phyloP scores from a whole-genome alignment of 2,888 invertebrate genomes.

The Caradrina clavipalpis region DNA sequence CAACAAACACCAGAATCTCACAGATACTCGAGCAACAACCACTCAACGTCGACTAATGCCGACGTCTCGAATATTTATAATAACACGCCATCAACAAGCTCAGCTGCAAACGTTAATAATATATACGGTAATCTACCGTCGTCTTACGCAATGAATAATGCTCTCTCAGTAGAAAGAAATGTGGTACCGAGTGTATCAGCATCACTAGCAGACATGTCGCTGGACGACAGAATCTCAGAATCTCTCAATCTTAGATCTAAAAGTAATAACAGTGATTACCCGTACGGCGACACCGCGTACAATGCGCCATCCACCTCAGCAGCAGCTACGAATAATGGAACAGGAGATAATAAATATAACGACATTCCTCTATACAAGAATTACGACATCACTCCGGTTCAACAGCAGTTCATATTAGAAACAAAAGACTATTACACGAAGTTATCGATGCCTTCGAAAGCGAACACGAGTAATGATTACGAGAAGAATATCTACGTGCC shows the following conservation, averaged over 20 bases:
- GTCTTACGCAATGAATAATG: slow-evolving; percentile 72
- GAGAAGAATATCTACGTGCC: slow-evolving; percentile 87
- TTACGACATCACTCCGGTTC: slow-evolving; percentile 79
- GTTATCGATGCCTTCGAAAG: slow-evolving; percentile 77
- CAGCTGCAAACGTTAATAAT: slow-evolving; percentile 68
- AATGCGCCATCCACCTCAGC: slow-evolving; percentile 70
- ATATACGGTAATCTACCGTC: slow-evolving; percentile 72
- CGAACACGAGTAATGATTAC: slow-evolving; percentile 77
- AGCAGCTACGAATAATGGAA: slow-evolving; percentile 50
- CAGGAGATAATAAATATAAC: slow-evolving; percentile 70
- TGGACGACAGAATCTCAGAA: slow-evolving; percentile 88
- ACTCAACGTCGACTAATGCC: slow-evolving; percentile 63
- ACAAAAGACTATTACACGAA: slow-evolving; percentile 87
- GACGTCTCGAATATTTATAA: slow-evolving; percentile 72
- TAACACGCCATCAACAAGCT: slow-evolving; percentile 70
- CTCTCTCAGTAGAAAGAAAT: slow-evolving; percentile 74
- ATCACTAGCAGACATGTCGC: slow-evolving; percentile 81
- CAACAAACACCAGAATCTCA: slow-evolving; percentile 77
- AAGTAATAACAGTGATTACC: slow-evolving; percentile 80
- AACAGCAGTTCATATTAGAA: slow-evolving; percentile 83
- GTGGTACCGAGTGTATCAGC: slow-evolving; percentile 64
- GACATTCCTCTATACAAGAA: slow-evolving; percentile 83
- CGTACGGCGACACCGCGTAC: slow-evolving; percentile 77
- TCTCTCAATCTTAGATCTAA: slow-evolving; percentile 87
- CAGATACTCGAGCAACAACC: slow-evolving; percentile 63